phyloP scores from a whole-genome alignment of 2,797 vertebrate species.

The Scleropages formosus region DNA sequence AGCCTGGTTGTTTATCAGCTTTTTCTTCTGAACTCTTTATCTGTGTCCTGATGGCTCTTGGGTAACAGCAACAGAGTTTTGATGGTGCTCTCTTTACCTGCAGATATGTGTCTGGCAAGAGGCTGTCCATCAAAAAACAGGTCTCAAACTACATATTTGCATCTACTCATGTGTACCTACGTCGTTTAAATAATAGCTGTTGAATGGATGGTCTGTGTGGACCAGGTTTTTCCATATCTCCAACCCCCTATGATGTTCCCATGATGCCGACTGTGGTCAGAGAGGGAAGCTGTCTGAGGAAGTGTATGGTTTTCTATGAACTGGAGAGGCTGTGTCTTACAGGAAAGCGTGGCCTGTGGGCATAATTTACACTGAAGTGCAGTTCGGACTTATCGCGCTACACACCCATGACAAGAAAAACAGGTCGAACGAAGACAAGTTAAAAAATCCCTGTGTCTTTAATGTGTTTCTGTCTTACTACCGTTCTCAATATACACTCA shows the following conservation, averaged over 20 bases:
- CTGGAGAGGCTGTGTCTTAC: slow-evolving; percentile 13
- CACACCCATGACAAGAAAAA: background rate
- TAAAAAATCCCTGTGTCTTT: background rate
- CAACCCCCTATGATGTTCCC: slow-evolving; percentile 6
- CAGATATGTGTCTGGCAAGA: background rate
- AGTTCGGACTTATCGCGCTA: slow-evolving; percentile 5
- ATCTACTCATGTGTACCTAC: background rate
- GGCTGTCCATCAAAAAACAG: background rate
- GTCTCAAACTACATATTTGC: background rate
- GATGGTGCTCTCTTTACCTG: no score
- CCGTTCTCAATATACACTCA: no score
- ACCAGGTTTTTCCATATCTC: background rate
- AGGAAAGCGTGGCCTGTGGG: slow-evolving; percentile 14
- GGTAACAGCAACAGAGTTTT: no score
- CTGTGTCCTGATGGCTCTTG: no score
- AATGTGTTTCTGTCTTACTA: background rate
- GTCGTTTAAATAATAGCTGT: background rate
- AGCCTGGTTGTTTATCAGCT: no score
- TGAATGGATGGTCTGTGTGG: background rate
- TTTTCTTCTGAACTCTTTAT: no score
- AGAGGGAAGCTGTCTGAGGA: slow-evolving; percentile 25
- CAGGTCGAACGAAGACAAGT: background rate
- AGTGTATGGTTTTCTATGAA: slow-evolving; percentile 32
- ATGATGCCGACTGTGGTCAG: slow-evolving; percentile 28
- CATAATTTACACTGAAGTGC: slow-evolving; percentile 15